Conservation (phyloP, 1,140 invertebrate genomes). For the Limonius californicus region DNA sequence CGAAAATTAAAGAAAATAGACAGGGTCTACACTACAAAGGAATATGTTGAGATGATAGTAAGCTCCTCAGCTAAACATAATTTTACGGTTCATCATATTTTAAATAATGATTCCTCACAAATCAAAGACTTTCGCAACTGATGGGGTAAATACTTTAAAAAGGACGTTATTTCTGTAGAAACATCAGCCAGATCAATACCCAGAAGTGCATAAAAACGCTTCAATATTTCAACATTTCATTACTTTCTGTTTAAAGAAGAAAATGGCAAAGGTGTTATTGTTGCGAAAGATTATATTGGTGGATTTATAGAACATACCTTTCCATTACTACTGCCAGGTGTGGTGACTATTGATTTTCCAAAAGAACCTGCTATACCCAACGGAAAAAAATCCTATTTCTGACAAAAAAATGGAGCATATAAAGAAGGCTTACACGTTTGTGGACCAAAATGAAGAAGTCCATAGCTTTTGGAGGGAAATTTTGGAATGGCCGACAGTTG, state of each 20-base stretch:
- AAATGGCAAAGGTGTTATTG: constrained; percentile 2
- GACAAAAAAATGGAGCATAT: constrained; percentile 3
- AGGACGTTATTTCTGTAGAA: not conserved
- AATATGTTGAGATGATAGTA: constrained; percentile 9
- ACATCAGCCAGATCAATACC: not conserved
- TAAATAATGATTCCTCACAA: not conserved
- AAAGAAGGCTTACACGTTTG: not conserved
- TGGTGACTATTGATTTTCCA: not conserved
- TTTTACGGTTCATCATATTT: constrained; percentile 11
- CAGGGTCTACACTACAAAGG: not conserved
- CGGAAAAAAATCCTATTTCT: not conserved
- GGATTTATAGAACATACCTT: not conserved
- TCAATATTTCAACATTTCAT: constrained; percentile 7
- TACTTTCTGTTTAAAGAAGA: not conserved
- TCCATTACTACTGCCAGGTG: not conserved
- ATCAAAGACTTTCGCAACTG: constrained; percentile 2
- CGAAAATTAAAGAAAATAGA: too few relatives aligned
- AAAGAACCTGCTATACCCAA: not conserved
- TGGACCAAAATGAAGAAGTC: not conserved
- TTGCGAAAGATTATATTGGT: not conserved
- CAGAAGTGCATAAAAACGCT: constrained; percentile 9
- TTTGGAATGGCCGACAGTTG: not conserved
- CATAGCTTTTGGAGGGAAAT: constrained; percentile 2
- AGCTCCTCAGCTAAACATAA: constrained; percentile 9
- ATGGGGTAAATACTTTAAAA: constrained; percentile 7